phyloP scores from a whole-genome alignment of 2,888 invertebrate species.

The Lasioglossum lativentre region DNA sequence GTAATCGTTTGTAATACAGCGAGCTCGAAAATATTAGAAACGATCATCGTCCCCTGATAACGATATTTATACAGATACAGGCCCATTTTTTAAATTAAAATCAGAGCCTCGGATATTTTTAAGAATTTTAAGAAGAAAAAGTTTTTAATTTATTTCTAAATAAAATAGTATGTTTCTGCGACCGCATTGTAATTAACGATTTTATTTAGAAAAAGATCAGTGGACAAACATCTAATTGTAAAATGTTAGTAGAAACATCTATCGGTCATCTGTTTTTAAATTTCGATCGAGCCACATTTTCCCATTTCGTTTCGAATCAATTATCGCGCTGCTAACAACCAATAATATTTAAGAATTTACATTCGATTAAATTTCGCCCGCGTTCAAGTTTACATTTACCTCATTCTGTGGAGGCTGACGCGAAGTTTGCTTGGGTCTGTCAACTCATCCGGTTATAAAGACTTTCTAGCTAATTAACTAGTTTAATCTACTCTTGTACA shows the following conservation, averaged over 20 bases:
- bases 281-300: neutral
- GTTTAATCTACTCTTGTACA: conserved; percentile 8
- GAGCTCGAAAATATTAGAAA: neutral
- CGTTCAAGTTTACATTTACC: neutral
- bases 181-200: neutral
- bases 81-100: neutral
- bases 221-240: neutral
- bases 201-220: no score
- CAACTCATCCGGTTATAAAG: neutral
- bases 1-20: neutral
- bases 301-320: neutral
- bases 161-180: neutral
- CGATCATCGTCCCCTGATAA: neutral
- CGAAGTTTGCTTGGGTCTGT: neutral
- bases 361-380: neutral
- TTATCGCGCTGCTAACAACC: neutral
- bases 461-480: conserved; percentile 14
- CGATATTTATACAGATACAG: neutral
- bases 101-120: neutral
- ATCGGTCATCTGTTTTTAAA: neutral
- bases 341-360: neutral
- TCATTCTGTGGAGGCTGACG: neutral
- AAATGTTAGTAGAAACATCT: neutral
- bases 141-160: neutral
- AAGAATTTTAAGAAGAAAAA: neutral